A percentile compares a stretch with the other conserved stretches of the same genome.
Evolutionary conservation across 2,113 vertebrate genomes (phyloP).

Genomic region (Grammomys surdaster): DNA sequence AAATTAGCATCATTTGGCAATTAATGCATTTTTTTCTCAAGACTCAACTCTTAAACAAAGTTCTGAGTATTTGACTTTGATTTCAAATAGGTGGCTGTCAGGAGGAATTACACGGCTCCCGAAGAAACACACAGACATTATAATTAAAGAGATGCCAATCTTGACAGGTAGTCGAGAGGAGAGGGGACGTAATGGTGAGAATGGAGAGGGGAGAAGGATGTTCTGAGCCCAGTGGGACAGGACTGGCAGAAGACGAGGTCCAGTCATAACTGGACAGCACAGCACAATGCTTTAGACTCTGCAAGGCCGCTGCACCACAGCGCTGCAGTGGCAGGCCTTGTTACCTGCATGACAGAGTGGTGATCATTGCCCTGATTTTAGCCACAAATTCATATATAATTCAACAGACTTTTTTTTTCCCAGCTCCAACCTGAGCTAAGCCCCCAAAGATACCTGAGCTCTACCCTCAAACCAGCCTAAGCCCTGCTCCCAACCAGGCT

Average conservation of each 20-base stretch:
- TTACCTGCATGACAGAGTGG: neutral
- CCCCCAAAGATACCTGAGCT: neutral
- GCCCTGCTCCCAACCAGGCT: conserved; percentile 48
- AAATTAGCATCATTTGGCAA: conserved; percentile 87
- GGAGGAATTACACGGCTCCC: conserved; percentile 85
- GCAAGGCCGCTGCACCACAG: neutral
- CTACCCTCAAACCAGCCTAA: neutral
- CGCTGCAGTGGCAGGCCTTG: neutral
- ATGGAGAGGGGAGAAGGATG: conserved; percentile 33
- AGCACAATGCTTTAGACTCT: neutral
- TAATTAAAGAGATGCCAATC: conserved; percentile 88
- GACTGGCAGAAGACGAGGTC: conserved; percentile 27
- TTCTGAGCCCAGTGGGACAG: neutral
- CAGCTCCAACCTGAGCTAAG: neutral
- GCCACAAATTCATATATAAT: neutral
- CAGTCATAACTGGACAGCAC: neutral
- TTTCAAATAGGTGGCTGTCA: conserved; percentile 88
- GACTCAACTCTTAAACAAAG: conserved; percentile 83
- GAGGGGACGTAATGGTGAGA: conserved; percentile 72
- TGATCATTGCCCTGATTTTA: neutral
- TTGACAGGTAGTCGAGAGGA: conserved; percentile 84
- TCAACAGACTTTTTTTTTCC: neutral
- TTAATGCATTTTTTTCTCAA: conserved; percentile 83
- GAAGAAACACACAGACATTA: conserved; percentile 84
- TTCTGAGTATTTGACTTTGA: conserved; percentile 88